A percentile compares a stretch with the other conserved stretches of the same genome.
phyloP scores from a whole-genome alignment of 2,888 invertebrate species.

The Lepidocyrtinus sp. region DNA sequence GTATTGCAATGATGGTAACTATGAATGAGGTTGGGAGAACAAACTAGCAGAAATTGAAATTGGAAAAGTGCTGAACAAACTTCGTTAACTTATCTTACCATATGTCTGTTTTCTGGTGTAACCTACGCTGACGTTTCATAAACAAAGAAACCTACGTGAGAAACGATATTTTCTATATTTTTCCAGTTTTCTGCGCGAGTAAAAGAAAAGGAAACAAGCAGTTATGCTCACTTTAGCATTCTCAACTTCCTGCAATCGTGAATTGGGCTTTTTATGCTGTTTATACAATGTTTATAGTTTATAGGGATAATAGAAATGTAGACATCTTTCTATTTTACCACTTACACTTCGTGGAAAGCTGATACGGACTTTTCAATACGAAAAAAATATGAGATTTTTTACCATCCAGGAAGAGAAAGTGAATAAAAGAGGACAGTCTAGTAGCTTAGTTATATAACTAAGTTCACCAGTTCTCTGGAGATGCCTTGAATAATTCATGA shows the following conservation, averaged over 20 bases:
- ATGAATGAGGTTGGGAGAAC: neutral
- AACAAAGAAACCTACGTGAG: neutral
- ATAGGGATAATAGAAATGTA: neutral
- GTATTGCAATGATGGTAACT: neutral
- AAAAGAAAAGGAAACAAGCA: neutral
- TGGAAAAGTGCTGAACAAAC: constrained; percentile 27
- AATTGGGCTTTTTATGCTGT: neutral
- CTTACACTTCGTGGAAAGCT: neutral
- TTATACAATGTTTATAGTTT: neutral
- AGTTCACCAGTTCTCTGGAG: constrained; percentile 52
- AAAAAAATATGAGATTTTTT: constrained; percentile 39
- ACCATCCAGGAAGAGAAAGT: constrained; percentile 5
- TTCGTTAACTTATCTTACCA: constrained; percentile 24
- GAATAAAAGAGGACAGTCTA: constrained; percentile 18
- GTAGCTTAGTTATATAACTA: constrained; percentile 50
- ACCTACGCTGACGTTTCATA: neutral
- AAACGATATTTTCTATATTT: neutral
- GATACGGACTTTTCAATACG: constrained; percentile 50
- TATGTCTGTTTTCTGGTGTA: neutral
- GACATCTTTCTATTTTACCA: neutral
- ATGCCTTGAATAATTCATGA: constrained; percentile 68
- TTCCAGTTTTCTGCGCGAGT: neutral
- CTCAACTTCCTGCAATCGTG: neutral
- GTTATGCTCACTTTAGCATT: neutral
- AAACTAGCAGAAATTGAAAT: constrained; percentile 10